Evolutionary conservation across 2,797 vertebrate genomes (phyloP).

Genomic region (Ceyx erithaca): DNA sequence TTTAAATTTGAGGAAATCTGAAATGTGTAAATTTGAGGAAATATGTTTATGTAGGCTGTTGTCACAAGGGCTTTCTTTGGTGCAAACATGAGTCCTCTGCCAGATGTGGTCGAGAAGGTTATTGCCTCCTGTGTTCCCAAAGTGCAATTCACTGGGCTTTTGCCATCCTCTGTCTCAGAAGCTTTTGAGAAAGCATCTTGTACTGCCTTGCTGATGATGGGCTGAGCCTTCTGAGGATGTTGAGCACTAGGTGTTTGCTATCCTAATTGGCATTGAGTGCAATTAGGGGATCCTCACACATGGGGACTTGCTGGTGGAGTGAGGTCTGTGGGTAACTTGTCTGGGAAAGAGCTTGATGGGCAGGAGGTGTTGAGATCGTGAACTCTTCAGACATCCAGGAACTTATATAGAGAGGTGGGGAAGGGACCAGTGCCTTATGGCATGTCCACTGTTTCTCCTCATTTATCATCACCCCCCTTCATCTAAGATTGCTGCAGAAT

Average conservation of each 20-base stretch:
- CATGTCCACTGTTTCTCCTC: neutral
- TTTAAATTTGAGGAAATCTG: neutral
- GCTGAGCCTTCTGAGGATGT: neutral
- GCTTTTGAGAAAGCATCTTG: neutral
- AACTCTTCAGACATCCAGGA: neutral
- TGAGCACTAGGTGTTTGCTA: neutral
- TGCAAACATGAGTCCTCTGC: neutral
- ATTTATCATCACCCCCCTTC: neutral
- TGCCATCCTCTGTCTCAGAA: neutral
- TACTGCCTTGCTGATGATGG: neutral
- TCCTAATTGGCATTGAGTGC: fast-evolving
- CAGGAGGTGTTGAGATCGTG: fast-evolving
- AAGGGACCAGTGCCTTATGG: neutral
- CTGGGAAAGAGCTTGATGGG: neutral
- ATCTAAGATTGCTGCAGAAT: neutral
- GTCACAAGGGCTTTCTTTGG: neutral
- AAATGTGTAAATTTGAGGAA: neutral
- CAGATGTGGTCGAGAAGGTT: neutral
- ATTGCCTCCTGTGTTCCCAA: neutral
- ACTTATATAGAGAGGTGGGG: neutral
- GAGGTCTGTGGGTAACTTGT: neutral
- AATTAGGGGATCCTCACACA: neutral
- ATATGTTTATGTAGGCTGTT: neutral
- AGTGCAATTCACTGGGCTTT: neutral
- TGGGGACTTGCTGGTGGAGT: neutral